Base-by-base conservation (phyloP, 2,797 vertebrate genomes). In the Amazona ochrocephala region DNA sequence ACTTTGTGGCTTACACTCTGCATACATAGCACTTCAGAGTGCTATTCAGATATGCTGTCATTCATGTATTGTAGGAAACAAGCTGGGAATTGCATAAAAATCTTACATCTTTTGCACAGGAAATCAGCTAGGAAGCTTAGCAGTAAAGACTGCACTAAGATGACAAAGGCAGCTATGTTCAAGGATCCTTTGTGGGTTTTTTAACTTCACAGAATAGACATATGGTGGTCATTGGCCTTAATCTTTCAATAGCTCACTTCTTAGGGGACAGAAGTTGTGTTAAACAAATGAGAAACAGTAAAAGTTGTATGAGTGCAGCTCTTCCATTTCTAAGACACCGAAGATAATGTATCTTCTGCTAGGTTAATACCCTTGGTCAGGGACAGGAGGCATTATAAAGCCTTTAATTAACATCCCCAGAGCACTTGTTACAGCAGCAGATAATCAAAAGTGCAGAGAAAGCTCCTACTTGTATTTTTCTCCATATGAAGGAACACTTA, bases 51-150 rank as follows among this genome's bases (percentile, higher is more conserved):
- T 94, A 78, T 41, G 72, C 82, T 97, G 86, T 93, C 95, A 84
- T 84, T 97, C 95, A 92, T 65, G 60, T 86, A 91, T 85, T 92
- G 90, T 85, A 73, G 61, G 47, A 91, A 95, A 90, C 79, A 95
- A 92, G 74, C 47, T 64, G 73, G 74, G 24, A 96, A 92, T 74
- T 89, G 51, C 82, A 86, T 92, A 62, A 91, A 96, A 95, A 93
- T 70, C 80, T 87, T 88, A 83, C 68, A 70, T 87, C 27, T 85
- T 21, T 85, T 93, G 82, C 84, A 83, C 30, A 74, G 54, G 54
- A 95, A 95, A 90, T 91, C 84, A 89, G n/a, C 70, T 53, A 53
- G 65, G 47, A 97, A 32, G 44, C 45, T 90, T 84, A 92, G 73
- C 48, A 79, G 34, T 37, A 41, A 79, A 72, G 61, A 87, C 45